Base-by-base conservation (phyloP, 2,888 invertebrate genomes). In the Terebella lapidaria region DNA sequence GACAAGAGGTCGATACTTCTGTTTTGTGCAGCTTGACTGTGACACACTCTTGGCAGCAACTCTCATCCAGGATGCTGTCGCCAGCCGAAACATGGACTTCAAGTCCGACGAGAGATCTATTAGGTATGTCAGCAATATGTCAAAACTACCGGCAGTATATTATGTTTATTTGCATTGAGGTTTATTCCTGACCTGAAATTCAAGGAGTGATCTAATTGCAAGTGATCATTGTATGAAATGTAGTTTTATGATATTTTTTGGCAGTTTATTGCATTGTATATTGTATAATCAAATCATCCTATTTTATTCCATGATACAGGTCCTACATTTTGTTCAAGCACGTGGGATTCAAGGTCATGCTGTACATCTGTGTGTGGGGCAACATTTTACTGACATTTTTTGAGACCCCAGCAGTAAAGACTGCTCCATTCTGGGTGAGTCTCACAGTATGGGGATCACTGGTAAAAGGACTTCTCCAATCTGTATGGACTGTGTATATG, bases 331-430 rank as follows among this genome's bases (percentile, higher is more conserved):
- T 79, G 45, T 81, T 77, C 69, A 74, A 80, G 66, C 73, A 75
- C 51, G 68, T 70, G 64, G 71, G 72, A 29, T 68, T 79, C 26
- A 69, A 74, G 57, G 75, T 72, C 66, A 29, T 70, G 30, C 66
- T 80, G n/a, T 76, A 76, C 57, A 58, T 76, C 4, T 72, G 73
- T 61, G 74, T 81, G 29, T 55, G 74, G 53, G 54, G 76, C 2
- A 72, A 77, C 61, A 70, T 81, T 51, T 62, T 67, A 5, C 65
- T 82, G 52, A 79, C 79, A 3, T 49, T 81, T 20, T 75, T 79
- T 69, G 82, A 82, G 65, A 71, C 72, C 53, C 81, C 80, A n/a
- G 75, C 79, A n/a, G 70, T 75, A 10, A 61, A 67, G n/a, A n/a
- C n/a, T n/a, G n/a, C n/a, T n/a, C n/a, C n/a, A n/a, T n/a, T n/a